These are phyloP conservation scores for Miltochrista miniata DNA, from an alignment of 2,888 invertebrate species.

Conservation along the genomic window DNA sequence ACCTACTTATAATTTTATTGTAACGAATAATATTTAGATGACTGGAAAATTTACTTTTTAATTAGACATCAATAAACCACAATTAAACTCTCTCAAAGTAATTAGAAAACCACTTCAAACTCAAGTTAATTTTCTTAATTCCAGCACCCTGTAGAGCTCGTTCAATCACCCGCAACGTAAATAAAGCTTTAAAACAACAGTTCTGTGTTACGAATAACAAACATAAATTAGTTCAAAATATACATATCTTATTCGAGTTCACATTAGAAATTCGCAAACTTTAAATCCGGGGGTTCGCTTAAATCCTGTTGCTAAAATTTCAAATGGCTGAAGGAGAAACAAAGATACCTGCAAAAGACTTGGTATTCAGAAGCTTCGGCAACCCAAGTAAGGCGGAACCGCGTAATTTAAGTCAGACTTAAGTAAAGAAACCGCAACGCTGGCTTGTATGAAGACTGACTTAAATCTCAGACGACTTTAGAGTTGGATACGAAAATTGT, in stretches of 20 bases:
- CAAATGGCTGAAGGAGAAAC: conserved; percentile 50
- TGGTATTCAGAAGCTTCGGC: conserved; percentile 68
- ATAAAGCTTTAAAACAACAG: conserved; percentile 35
- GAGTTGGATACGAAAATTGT: conserved; percentile 42
- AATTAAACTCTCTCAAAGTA: conserved; percentile 4
- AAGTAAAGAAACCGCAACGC: conserved; percentile 77
- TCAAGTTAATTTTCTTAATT: conserved; percentile 18
- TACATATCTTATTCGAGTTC: conserved; percentile 44
- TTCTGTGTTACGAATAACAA: conserved; percentile 37
- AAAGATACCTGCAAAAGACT: conserved; percentile 75
- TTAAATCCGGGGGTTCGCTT: conserved; percentile 62
- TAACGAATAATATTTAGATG: too few species aligned
- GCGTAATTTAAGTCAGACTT: conserved; percentile 72
- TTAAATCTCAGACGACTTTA: conserved; percentile 66
- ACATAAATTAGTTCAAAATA: conserved; percentile 52
- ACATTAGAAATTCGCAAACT: conserved; percentile 63
- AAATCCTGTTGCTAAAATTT: conserved; percentile 62
- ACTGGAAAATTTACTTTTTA: too few species aligned
- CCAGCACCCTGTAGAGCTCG: conserved; percentile 24
- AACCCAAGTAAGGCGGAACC: conserved; percentile 73
- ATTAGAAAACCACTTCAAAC: conserved; percentile 11
- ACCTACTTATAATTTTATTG: too few species aligned
- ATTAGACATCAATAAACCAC: too few species aligned
- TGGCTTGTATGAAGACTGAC: conserved; percentile 70
- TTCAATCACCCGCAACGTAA: conserved; percentile 31